Evolutionary conservation across 1,140 invertebrate genomes (phyloP).

Genomic region (Delia radicum): DNA sequence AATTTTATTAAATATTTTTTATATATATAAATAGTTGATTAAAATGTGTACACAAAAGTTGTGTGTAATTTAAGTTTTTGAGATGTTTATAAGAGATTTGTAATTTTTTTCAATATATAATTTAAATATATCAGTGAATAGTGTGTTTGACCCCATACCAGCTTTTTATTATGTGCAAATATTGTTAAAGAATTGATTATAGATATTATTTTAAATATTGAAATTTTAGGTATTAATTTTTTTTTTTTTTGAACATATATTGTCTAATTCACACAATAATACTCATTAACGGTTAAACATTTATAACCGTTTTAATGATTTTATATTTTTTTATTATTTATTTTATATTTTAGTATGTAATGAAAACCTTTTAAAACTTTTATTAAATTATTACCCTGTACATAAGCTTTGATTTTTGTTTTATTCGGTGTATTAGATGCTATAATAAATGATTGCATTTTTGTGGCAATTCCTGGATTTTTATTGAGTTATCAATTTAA

Average conservation of each 20-base stretch:
- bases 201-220: neutral
- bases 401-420: slow-evolving; percentile 22
- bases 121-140: slow-evolving; percentile 2
- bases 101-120: neutral
- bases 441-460: slow-evolving; percentile 18
- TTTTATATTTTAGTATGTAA: slow-evolving; percentile 20
- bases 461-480: slow-evolving; percentile 13
- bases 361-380: slow-evolving; percentile 23
- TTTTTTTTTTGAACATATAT: slow-evolving; percentile 38
- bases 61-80: neutral
- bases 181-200: slow-evolving; percentile 18
- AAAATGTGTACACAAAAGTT: neutral
- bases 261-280: slow-evolving; percentile 56
- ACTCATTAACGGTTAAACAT: slow-evolving; percentile 25
- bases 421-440: neutral
- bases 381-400: slow-evolving; percentile 24
- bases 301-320: neutral
- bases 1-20: neutral
- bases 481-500: no score
- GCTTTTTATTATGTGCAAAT: slow-evolving; percentile 40
- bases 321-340: slow-evolving; percentile 17
- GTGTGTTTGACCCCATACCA: slow-evolving; percentile 56
- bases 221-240: slow-evolving; percentile 23
- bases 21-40: no score
- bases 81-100: no score